Evolutionary conservation across 2,113 vertebrate species (phyloP), one percentile per base, ranked within the genome.

Genomic region (Acanthisitta chloris): DNA sequence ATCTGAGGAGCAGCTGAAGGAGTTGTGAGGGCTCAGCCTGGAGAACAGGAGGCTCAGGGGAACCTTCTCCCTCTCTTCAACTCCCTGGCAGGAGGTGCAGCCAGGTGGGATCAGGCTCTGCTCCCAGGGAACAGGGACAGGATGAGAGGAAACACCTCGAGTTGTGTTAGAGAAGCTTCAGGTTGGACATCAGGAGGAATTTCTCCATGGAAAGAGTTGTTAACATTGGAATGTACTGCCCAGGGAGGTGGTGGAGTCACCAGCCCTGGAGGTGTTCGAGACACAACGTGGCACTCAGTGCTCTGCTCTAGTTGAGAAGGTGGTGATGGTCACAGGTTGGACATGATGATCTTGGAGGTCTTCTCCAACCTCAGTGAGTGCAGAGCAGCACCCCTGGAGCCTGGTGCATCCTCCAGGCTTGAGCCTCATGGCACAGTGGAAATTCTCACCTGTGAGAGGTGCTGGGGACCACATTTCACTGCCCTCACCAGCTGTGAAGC

Each of bases 401-500:
- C 28, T 34, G 5, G 17, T 0, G 18, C 6, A 7, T 3, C 21
- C 19, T 8, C 31, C 33, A 36, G 55, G 13, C 65, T 24, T 9
- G 17, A 71, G 48, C 64, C 38, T 24, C 0, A 0, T 43, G 77
- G 67, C 51, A 24, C n/a, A 34, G 3, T 28, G 36, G 2, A 14
- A 4, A 0, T 20, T n/a, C 33, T 43, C 43, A 34, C 43, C 38
- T 7, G 5, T 5, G 2, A 2, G 48, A 12, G 23, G 8, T 3
- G 10, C 12, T 34, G 67, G 74, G 8, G 17, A 5, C 26, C 9
- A 1, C 12, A 28, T 42, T 7, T 8, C 12, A 2, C 16, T 42
- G 34, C 8, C 14, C 0, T 4, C 1, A 3, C 2, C 3, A 9
- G 3, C 55, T 40, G 48, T 29, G 17, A 18, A 40, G 16, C 14